phyloP scores from a whole-genome alignment of 2,797 vertebrate genomes.

The Steatocranus sp. region DNA sequence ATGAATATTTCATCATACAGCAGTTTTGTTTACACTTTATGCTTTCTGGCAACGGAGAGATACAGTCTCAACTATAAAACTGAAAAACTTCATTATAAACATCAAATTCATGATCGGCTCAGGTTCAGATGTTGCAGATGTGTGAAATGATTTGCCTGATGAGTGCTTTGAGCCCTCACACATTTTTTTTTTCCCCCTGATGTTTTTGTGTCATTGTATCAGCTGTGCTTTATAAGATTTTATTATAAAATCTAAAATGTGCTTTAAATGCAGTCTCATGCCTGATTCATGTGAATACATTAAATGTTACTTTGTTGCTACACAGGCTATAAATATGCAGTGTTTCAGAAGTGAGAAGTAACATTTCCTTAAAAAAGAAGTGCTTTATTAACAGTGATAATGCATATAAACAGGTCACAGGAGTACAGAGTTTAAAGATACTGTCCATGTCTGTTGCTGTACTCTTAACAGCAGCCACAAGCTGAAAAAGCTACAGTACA shows the following conservation, averaged over 20 bases:
- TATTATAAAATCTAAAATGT: slow-evolving; percentile 2
- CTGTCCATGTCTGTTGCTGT: neutral
- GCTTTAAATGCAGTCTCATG: neutral
- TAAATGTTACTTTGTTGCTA: neutral
- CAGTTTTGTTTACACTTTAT: slow-evolving; percentile 7
- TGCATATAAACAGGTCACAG: slow-evolving; percentile 24
- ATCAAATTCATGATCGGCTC: neutral
- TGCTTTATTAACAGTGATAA: slow-evolving; percentile 55
- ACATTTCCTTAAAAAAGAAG: slow-evolving; percentile 20
- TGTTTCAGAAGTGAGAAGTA: neutral
- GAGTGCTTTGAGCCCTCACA: neutral
- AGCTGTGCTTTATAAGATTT: neutral
- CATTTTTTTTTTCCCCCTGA: neutral
- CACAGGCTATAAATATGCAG: neutral
- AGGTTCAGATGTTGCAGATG: neutral
- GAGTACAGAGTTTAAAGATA: slow-evolving; percentile 17
- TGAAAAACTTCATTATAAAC: neutral
- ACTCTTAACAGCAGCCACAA: neutral
- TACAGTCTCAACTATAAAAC: neutral
- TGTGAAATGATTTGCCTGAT: neutral
- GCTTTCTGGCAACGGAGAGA: neutral
- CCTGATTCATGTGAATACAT: neutral
- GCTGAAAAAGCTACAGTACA: slow-evolving; percentile 48
- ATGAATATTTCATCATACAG: neutral
- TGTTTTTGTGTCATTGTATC: neutral